Evolutionary conservation across 2,888 invertebrate genomes (phyloP).

Genomic region (Byasa hedistus): DNA sequence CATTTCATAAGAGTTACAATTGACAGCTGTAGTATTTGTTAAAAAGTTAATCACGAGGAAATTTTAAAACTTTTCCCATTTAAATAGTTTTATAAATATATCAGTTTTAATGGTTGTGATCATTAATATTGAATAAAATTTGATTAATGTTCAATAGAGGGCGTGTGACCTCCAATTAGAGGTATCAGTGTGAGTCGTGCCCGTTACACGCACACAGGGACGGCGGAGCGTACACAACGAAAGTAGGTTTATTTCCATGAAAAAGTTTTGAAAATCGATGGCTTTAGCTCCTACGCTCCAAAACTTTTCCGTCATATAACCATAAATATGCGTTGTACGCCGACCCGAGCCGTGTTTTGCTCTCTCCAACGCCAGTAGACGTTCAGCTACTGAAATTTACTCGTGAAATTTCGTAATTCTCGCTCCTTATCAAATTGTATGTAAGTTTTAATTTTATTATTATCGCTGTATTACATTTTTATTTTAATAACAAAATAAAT

Average conservation of each 20-base stretch:
- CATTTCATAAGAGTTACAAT: too few species aligned
- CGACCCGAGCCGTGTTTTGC: conserved; percentile 67
- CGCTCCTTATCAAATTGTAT: conserved; percentile 41
- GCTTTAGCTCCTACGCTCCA: conserved; percentile 77
- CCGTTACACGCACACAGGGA: conserved; percentile 54
- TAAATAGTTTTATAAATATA: background rate
- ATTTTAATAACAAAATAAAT: conserved; percentile 39
- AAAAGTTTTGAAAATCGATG: conserved; percentile 82
- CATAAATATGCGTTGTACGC: conserved; percentile 66
- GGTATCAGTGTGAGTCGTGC: conserved; percentile 51
- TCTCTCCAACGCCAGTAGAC: conserved; percentile 51
- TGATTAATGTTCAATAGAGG: conserved; percentile 40
- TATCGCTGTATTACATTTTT: conserved; percentile 18
- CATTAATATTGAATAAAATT: conserved; percentile 31
- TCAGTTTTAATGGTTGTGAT: background rate
- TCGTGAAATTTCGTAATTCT: conserved; percentile 56
- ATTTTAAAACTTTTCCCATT: background rate
- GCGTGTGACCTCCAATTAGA: conserved; percentile 62
- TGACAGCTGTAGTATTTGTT: too few species aligned
- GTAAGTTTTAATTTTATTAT: background rate
- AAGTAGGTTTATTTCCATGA: conserved; percentile 81
- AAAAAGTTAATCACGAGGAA: background rate
- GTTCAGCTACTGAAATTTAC: conserved; percentile 54
- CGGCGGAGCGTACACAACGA: conserved; percentile 62
- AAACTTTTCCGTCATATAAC: conserved; percentile 78